phyloP scores from a whole-genome alignment of 2,888 invertebrate species.

The Lysandra coridon region DNA sequence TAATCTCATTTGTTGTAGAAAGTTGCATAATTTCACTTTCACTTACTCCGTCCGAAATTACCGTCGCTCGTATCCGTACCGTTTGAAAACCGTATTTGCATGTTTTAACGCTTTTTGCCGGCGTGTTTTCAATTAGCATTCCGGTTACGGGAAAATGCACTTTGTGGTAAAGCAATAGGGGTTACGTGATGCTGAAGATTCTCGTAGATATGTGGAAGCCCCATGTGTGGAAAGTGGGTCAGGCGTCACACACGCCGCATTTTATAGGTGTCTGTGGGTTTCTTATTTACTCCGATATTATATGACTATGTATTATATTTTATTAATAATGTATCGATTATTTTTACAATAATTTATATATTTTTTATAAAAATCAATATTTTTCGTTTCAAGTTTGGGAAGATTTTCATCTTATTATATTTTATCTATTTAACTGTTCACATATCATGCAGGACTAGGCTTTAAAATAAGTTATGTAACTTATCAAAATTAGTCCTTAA shows the following conservation, averaged over 20 bases:
- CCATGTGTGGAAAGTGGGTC: constrained; percentile 72
- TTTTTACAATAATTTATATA: neutral
- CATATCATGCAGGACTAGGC: neutral
- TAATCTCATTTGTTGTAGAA: constrained; percentile 52
- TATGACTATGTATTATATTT: constrained; percentile 43
- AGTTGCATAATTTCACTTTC: constrained; percentile 79
- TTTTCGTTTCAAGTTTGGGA: neutral
- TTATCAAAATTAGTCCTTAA: neutral
- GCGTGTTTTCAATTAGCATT: constrained; percentile 45
- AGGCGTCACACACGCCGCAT: constrained; percentile 73
- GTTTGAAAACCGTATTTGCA: constrained; percentile 66
- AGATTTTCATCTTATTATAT: neutral
- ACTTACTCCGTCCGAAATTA: constrained; percentile 63
- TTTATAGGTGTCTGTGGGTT: constrained; percentile 69
- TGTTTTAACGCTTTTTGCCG: constrained; percentile 58
- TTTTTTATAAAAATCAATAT: neutral
- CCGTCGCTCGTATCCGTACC: constrained; percentile 62
- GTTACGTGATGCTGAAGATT: constrained; percentile 41
- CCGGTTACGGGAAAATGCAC: constrained; percentile 49
- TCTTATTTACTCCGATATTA: constrained; percentile 58
- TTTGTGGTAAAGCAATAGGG: constrained; percentile 53
- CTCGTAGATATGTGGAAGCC: constrained; percentile 64
- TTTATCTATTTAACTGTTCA: neutral
- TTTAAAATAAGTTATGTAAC: neutral
- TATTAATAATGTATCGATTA: constrained; percentile 30